phyloP scores from a whole-genome alignment of 2,113 vertebrate genomes.

The Equus przewalskii region DNA sequence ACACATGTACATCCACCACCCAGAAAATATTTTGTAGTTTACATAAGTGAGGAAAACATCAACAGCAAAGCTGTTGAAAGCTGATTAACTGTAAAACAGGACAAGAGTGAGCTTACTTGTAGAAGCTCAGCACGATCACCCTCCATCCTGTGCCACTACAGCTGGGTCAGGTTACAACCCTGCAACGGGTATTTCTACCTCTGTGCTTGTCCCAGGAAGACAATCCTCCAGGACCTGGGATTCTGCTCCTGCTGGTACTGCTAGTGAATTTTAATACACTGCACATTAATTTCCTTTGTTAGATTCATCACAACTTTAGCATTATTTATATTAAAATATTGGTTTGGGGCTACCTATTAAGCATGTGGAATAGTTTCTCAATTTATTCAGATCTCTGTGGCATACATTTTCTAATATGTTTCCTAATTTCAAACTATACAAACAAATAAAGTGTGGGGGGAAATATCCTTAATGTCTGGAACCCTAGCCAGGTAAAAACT shows the following conservation, averaged over 20 bases:
- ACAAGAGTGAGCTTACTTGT: neutral
- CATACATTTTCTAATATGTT: constrained; percentile 4
- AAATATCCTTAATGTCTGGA: constrained; percentile 25
- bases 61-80: neutral
- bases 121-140: neutral
- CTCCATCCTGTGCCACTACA: neutral
- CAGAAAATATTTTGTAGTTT: constrained; percentile 3
- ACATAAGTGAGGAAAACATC: neutral
- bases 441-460: neutral
- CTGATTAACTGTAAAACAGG: neutral
- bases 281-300: neutral
- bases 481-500: neutral
- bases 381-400: neutral
- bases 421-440: constrained; percentile 48
- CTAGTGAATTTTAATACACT: constrained; percentile 22
- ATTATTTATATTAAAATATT: constrained; percentile 38
- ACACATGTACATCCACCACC: neutral
- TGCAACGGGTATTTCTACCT: neutral
- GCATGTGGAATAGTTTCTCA: neutral
- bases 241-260: neutral
- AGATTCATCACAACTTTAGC: neutral
- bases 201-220: neutral
- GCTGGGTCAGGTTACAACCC: neutral
- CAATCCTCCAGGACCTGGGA: neutral
- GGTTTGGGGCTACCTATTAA: constrained; percentile 33